Evolutionary conservation across 2,888 invertebrate genomes (phyloP).

Genomic region (Ormia ochracea): DNA sequence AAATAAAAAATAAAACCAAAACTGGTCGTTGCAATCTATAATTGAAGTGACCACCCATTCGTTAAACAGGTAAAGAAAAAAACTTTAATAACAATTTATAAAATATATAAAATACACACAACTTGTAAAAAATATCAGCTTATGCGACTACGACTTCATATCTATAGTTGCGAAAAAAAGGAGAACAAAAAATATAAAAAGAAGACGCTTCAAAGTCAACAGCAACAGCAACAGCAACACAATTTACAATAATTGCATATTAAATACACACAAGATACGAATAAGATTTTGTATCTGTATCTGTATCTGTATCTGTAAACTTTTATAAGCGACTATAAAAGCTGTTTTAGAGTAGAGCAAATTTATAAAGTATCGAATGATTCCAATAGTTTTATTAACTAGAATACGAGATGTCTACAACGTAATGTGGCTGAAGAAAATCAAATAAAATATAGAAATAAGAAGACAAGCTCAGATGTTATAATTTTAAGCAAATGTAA

Average conservation of each 20-base stretch:
- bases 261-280: constrained; percentile 15
- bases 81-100: constrained; percentile 44
- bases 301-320: neutral
- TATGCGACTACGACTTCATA: neutral
- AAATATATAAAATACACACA: too few relatives aligned
- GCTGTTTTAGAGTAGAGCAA: constrained; percentile 22
- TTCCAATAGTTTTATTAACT: constrained; percentile 38
- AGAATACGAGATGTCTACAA: constrained; percentile 32
- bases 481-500: constrained; percentile 43
- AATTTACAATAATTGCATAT: constrained; percentile 39
- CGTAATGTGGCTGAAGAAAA: neutral
- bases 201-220: constrained; percentile 31
- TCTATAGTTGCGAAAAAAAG: neutral
- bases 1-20: constrained; percentile 14
- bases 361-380: constrained; percentile 36
- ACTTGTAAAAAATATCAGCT: neutral
- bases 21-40: constrained; percentile 46
- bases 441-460: neutral
- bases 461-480: constrained; percentile 28
- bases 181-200: constrained; percentile 5
- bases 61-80: constrained; percentile 52
- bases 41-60: constrained; percentile 61
- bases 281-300: too few relatives aligned
- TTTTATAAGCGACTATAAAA: neutral
- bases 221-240: too few relatives aligned